phyloP scores from a whole-genome alignment of 1,140 invertebrate species.

The Lysiphlebus fabarum region DNA sequence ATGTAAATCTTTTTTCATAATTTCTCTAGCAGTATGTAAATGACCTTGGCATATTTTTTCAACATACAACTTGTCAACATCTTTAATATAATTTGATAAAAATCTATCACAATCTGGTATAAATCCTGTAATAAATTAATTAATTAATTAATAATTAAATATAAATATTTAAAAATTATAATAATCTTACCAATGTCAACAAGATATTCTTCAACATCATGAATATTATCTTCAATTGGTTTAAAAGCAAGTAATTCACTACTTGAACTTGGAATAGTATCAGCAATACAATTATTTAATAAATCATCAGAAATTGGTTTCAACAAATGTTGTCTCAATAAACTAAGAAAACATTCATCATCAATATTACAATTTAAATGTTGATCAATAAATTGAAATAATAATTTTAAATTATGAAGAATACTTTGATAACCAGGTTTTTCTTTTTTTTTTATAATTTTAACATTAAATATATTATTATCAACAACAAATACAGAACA shows the following conservation, averaged over 20 bases:
- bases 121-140: slow-evolving; percentile 48
- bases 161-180: slow-evolving; percentile 1
- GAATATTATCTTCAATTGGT: slow-evolving; percentile 62
- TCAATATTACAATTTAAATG: slow-evolving; percentile 59
- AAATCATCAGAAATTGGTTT: slow-evolving; percentile 64
- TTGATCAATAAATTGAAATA: slow-evolving; percentile 62
- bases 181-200: slow-evolving; percentile 51
- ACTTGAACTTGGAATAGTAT: slow-evolving; percentile 72
- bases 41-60: slow-evolving; percentile 75
- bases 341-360: slow-evolving; percentile 59
- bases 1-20: slow-evolving; percentile 81
- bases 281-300: slow-evolving; percentile 70
- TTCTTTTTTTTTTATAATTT: slow-evolving; percentile 49
- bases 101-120: slow-evolving; percentile 49
- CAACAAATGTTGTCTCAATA: slow-evolving; percentile 63
- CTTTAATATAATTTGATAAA: slow-evolving; percentile 64
- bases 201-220: slow-evolving; percentile 67
- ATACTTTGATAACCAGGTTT: slow-evolving; percentile 59
- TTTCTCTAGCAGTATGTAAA: slow-evolving; percentile 64
- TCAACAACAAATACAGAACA: slow-evolving; percentile 48
- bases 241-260: slow-evolving; percentile 67
- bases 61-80: slow-evolving; percentile 76
- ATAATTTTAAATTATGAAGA: slow-evolving; percentile 59
- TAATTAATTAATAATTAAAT: background rate
- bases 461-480: slow-evolving; percentile 51